These are phyloP conservation scores for Natrix natrix DNA, from an alignment of 2,797 vertebrate genomes.

Conservation along the genomic window DNA sequence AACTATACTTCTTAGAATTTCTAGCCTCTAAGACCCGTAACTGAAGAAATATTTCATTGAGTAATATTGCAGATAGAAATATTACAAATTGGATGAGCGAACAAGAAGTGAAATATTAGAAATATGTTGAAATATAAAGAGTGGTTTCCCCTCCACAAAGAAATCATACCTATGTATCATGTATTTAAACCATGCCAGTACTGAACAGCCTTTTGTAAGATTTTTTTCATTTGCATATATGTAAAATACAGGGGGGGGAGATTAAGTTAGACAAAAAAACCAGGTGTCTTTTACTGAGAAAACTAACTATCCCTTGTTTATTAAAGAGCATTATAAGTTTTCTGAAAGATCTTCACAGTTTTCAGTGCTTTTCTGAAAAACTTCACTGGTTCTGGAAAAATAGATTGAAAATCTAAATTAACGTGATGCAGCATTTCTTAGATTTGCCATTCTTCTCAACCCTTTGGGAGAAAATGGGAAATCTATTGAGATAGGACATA, in stretches of 20 bases:
- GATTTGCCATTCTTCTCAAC: neutral
- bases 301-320: neutral
- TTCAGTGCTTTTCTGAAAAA: neutral
- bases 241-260: neutral
- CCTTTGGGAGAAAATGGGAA: constrained; percentile 8
- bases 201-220: neutral
- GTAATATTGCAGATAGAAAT: neutral
- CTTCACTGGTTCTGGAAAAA: neutral
- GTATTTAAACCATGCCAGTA: neutral
- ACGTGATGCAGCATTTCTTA: neutral
- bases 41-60: neutral
- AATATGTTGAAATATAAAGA: neutral
- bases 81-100: neutral
- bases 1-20: neutral
- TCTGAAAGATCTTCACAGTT: neutral
- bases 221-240: neutral
- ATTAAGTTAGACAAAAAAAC: neutral
- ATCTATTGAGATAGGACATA: neutral
- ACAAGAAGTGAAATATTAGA: neutral
- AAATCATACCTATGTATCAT: neutral
- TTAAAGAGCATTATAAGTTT: neutral
- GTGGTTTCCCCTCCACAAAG: neutral
- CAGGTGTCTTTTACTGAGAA: neutral
- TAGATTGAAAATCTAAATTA: neutral
- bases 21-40: neutral